Evolutionary conservation across 2,888 invertebrate species (phyloP), one percentile per base, ranked within the genome.

Genomic region (Agriotes lineatus): DNA sequence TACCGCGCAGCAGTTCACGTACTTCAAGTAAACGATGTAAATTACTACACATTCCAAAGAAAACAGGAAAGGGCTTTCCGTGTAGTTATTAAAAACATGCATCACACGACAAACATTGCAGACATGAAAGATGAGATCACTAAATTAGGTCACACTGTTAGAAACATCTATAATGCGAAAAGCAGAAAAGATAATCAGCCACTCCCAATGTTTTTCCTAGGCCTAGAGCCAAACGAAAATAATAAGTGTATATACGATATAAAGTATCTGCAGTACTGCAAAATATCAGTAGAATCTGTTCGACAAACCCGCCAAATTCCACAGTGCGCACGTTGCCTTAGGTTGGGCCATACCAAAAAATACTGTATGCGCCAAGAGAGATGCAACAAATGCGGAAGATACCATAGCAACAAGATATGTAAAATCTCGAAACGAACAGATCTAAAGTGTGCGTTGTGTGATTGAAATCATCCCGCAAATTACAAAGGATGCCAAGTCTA

Each of bases 291-390:
- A n/a, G n/a, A n/a, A n/a, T n/a, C n/a, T n/a, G n/a, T n/a, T n/a
- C n/a, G n/a, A n/a, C n/a, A n/a, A n/a, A n/a, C n/a, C n/a, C n/a
- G n/a, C n/a, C n/a, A n/a, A n/a, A n/a, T n/a, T n/a, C n/a, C n/a
- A n/a, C n/a, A n/a, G n/a, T n/a, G n/a, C n/a, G n/a, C n/a, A n/a
- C n/a, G n/a, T n/a, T n/a, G n/a, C n/a, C n/a, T n/a, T n/a, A 54
- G 33, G 16, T 18, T 33, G 14, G 33, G 25, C 6, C 54, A 54
- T 10, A 54, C 54, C 9, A 54, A 54, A 54, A 54, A 54, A 5
- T 25, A 12, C 16, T 54, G 54, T n/a, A n/a, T n/a, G n/a, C n/a
- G n/a, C n/a, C n/a, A n/a, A n/a, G n/a, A n/a, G n/a, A n/a, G n/a
- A n/a, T n/a, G n/a, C n/a, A n/a, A n/a, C n/a, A n/a, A n/a, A n/a